Conservation (phyloP, 2,888 invertebrate genomes). For the Bombylius discolor region DNA sequence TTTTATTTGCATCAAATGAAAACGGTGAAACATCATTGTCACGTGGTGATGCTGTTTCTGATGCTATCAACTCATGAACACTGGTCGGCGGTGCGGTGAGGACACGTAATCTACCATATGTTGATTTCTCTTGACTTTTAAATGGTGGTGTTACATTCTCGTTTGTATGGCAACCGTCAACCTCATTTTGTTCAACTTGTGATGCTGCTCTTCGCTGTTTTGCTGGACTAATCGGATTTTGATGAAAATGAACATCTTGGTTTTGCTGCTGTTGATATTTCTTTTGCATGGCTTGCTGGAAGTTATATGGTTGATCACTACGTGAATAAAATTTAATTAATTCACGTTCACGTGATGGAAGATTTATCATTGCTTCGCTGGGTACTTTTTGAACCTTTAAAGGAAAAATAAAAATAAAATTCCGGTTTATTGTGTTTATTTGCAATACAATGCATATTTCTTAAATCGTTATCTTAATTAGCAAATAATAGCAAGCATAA, state of each 20-base stretch:
- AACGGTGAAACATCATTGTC: constrained; percentile 23
- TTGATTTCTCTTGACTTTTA: constrained; percentile 45
- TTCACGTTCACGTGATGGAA: constrained; percentile 10
- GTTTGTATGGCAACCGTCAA: constrained; percentile 11
- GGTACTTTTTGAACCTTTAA: constrained; percentile 14
- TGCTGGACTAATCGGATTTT: constrained; percentile 13
- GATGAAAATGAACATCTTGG: constrained; percentile 7
- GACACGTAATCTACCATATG: constrained; percentile 59
- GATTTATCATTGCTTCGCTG: constrained; percentile 17
- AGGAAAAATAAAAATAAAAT: neutral
- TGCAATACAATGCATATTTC: too few relatives aligned
- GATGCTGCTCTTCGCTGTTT: constrained; percentile 18
- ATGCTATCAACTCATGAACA: constrained; percentile 33
- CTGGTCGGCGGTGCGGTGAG: constrained; percentile 51
- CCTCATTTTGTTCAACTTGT: constrained; percentile 18
- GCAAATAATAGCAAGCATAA: neutral
- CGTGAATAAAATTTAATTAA: constrained; percentile 1
- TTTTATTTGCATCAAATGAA: constrained; percentile 20
- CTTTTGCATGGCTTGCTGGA: constrained; percentile 6
- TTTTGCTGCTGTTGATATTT: constrained; percentile 6
- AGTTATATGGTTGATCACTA: constrained; percentile 17
- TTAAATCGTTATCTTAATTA: too few relatives aligned
- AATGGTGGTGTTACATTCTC: constrained; percentile 12
- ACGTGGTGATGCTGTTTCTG: constrained; percentile 25
- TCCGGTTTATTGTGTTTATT: too few relatives aligned